Conservation (phyloP, 2,113 vertebrate species). For the Mormoops blainvillei region DNA sequence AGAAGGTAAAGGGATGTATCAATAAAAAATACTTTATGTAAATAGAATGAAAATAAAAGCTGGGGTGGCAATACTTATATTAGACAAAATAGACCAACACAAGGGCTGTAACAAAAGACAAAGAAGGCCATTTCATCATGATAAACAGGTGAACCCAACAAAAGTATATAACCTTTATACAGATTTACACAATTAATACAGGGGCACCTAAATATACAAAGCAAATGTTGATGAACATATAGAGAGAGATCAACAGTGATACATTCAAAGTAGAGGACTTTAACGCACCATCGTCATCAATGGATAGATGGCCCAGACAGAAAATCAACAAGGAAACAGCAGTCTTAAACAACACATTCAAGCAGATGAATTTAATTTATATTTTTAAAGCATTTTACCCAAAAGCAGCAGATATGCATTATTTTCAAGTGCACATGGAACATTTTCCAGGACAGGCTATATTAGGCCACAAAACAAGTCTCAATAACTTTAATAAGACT, state of each 20-base stretch:
- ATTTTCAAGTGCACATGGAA: background rate
- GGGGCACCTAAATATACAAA: background rate
- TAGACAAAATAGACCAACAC: background rate
- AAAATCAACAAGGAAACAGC: background rate
- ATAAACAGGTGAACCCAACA: background rate
- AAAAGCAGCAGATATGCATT: background rate
- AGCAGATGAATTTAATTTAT: background rate
- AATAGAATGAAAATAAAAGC: background rate
- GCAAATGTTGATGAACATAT: background rate
- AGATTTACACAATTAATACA: background rate
- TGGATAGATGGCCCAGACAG: background rate
- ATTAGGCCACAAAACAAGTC: background rate
- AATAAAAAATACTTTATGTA: background rate
- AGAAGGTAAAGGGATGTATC: background rate
- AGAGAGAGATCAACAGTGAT: background rate
- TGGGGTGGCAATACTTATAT: background rate
- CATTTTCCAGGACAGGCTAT: background rate
- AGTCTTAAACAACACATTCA: background rate
- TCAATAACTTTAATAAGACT: background rate
- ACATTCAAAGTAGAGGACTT: background rate
- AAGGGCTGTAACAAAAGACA: background rate
- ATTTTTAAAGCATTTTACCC: background rate
- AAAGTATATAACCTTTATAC: background rate
- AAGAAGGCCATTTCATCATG: background rate
- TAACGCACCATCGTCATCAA: background rate